Percentiles rank a stretch among this genome's conserved stretches.
phyloP scores from a whole-genome alignment of 2,888 invertebrate genomes.

The Nomada lathburiana region DNA sequence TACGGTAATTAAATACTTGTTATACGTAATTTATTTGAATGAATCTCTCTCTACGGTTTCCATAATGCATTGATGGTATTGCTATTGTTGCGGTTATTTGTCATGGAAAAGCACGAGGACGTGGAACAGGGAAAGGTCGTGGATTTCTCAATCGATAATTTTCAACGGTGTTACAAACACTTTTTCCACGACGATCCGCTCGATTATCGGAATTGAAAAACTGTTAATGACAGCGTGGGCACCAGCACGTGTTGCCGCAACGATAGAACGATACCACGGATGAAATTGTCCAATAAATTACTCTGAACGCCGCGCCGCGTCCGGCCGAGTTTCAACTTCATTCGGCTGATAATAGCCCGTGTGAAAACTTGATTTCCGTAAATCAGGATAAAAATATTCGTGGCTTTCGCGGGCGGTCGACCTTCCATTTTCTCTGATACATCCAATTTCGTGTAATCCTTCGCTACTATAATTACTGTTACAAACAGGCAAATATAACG shows the following conservation, averaged over 20 bases:
- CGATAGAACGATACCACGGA: slow-evolving; percentile 31
- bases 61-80: no score
- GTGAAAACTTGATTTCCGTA: slow-evolving; percentile 30
- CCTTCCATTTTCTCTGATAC: neutral
- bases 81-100: neutral
- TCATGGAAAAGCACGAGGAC: neutral
- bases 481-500: no score
- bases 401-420: neutral
- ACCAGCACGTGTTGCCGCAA: slow-evolving; percentile 35
- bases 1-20: no score
- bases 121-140: neutral
- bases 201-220: slow-evolving; percentile 17
- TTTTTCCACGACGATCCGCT: neutral
- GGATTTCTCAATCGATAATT: neutral
- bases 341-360: slow-evolving; percentile 33
- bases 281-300: slow-evolving; percentile 43
- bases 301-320: slow-evolving; percentile 14
- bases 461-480: no score
- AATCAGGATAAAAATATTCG: slow-evolving; percentile 33
- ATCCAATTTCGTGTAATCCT: neutral
- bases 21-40: no score
- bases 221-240: slow-evolving; percentile 44
- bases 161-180: slow-evolving; percentile 8
- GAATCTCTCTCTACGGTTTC: no score
- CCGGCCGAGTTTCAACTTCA: slow-evolving; percentile 34